phyloP scores from a whole-genome alignment of 2,113 vertebrate genomes.

The Phalacrocorax pelagicus region DNA sequence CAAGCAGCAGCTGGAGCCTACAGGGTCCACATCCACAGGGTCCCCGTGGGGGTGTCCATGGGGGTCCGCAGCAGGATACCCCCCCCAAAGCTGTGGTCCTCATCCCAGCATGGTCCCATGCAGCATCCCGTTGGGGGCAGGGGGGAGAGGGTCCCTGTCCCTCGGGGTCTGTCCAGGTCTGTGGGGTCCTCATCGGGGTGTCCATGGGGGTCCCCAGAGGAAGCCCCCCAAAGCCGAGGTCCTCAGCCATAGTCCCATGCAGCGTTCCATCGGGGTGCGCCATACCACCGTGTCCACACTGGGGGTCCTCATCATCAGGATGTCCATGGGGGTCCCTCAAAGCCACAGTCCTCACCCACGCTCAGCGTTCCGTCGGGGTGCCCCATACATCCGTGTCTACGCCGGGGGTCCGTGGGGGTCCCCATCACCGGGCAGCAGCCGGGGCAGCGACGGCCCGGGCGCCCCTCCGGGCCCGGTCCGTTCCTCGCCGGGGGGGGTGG shows the following conservation, averaged over 20 bases:
- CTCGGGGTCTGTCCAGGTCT: background rate
- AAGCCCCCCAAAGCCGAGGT: background rate
- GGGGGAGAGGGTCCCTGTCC: conserved; percentile 73
- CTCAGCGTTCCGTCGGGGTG: too few species aligned
- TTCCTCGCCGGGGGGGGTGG: background rate
- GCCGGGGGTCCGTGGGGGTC: too few species aligned
- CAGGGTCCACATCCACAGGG: background rate
- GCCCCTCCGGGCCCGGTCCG: too few species aligned
- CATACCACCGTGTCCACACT: background rate
- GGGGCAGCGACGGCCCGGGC: too few species aligned
- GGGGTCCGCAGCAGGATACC: background rate
- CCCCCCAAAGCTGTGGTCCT: background rate
- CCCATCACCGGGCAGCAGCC: too few species aligned
- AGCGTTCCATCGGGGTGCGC: background rate
- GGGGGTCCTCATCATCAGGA: too few species aligned
- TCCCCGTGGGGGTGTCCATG: background rate
- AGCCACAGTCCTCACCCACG: too few species aligned
- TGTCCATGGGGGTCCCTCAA: too few species aligned
- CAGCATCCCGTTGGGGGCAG: conserved; percentile 25
- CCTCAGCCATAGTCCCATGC: background rate
- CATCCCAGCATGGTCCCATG: conserved; percentile 11
- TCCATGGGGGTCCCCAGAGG: background rate
- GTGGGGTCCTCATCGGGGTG: background rate
- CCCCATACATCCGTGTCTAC: too few species aligned
- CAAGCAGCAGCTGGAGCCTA: background rate